phyloP scores from a whole-genome alignment of 2,113 vertebrate genomes.

The Sander vitreus region DNA sequence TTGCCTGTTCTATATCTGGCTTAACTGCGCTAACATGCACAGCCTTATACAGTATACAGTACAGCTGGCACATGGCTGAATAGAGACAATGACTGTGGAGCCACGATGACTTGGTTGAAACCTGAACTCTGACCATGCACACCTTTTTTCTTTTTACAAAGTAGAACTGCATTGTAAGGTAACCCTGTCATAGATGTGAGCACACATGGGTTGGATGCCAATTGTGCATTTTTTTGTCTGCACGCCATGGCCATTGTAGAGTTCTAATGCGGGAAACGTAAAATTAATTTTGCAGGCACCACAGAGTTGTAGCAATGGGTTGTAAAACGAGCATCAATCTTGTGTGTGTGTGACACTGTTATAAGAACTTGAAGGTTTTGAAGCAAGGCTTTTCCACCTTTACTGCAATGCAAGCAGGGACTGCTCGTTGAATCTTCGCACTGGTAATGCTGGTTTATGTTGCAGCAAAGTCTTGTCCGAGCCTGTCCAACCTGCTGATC shows the following conservation, averaged over 20 bases:
- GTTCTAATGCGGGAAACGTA: background rate
- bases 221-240: background rate
- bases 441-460: slow-evolving; percentile 11
- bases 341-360: background rate
- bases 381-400: background rate
- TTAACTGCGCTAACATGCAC: background rate
- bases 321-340: background rate
- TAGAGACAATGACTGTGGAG: slow-evolving; percentile 17
- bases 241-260: background rate
- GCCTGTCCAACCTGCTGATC: slow-evolving; percentile 69
- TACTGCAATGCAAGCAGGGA: background rate
- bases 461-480: slow-evolving; percentile 36
- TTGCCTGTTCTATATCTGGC: slow-evolving; percentile 36
- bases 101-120: slow-evolving; percentile 9
- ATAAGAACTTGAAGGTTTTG: background rate
- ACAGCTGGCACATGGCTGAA: slow-evolving; percentile 24
- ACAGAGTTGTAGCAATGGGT: background rate
- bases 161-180: background rate
- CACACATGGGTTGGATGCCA: background rate
- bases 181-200: background rate
- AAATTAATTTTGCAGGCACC: background rate
- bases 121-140: slow-evolving; percentile 1
- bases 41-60: slow-evolving; percentile 10
- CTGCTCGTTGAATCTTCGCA: slow-evolving; percentile 1
- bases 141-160: slow-evolving; percentile 2